Evolutionary conservation across 1,140 invertebrate genomes (phyloP), one percentile per base, ranked within the genome.

Genomic region (Cyclargus thomasi): DNA sequence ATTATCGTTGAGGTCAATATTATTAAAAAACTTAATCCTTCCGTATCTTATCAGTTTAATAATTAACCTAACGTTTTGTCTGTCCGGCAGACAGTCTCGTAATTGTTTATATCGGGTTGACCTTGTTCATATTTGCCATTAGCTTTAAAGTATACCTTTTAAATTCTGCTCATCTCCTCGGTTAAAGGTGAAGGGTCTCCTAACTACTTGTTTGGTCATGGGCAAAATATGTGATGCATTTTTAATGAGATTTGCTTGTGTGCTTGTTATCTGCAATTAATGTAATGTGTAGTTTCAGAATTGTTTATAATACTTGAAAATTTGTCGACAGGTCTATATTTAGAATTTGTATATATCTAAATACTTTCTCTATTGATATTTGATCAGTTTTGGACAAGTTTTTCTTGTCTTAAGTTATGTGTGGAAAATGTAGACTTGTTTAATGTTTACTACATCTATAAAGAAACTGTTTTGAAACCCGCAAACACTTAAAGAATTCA

Each of bases 121-220:
- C 62, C 72, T 69, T 70, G 53, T 53, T 36, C 64, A 23, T 65
- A 53, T 73, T 64, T 64, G 39, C 36, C 35, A 16, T 47, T 47
- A 16, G 29, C 29, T 47, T 47, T 47, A 16, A 47, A 29, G 29
- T 47, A 14, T 2, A 47, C 11, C 39, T 47, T 47, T 47, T 16
- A 47, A 47, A 47, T 47, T 47, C 39, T 16, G 7, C 53, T 18
- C 22, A 55, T 22, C 53, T 63, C 20, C 23, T 16, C 23, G 66
- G 64, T 73, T 64, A 70, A 55, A 68, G 74, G 74, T 75, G 64
- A 68, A 57, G 66, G 67, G 64, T 73, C 14, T 29, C 5, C 29
- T 29, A 29, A 29, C 29, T 16, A 47, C 39, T 47, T 47, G 39
- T 11, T 47, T 47, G 14, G 39, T 47, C 39, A 47, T 47, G 10